Conservation (phyloP, 1,140 invertebrate species). For the Spodoptera litura region DNA sequence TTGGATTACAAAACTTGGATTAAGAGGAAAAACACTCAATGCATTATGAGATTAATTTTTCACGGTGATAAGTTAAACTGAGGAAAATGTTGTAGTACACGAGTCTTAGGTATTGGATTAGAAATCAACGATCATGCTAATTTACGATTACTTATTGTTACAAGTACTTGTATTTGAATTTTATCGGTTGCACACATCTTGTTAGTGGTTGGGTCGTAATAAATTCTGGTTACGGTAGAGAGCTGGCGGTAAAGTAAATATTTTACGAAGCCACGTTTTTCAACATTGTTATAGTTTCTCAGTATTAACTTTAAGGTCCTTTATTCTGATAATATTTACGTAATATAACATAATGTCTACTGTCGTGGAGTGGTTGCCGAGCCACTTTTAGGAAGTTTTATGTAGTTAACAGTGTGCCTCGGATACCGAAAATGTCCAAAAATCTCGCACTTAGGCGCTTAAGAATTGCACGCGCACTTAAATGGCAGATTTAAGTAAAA, state of each 20-base stretch:
- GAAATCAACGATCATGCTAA: conserved; percentile 16
- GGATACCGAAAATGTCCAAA: no score
- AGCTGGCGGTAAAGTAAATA: not conserved
- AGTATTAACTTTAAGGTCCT: no score
- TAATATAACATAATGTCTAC: no score
- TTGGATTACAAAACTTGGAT: not conserved
- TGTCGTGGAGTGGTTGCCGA: no score
- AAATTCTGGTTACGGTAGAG: conserved; percentile 18
- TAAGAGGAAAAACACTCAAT: conserved; percentile 11
- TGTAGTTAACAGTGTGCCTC: no score
- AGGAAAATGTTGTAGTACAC: conserved; percentile 18
- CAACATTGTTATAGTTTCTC: not conserved
- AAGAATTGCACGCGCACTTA: no score
- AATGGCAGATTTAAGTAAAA: no score
- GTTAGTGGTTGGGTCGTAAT: conserved; percentile 19
- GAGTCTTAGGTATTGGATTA: not conserved
- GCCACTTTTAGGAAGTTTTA: no score
- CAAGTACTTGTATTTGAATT: conserved; percentile 17
- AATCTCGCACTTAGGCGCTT: no score
- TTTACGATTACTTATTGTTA: conserved; percentile 31
- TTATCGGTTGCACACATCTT: conserved; percentile 32
- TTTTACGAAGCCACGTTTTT: conserved; percentile 1
- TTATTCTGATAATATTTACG: no score
- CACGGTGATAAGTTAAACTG: not conserved
- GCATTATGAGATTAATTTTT: conserved; percentile 2